Percentiles rank a stretch among this genome's conserved stretches.
Conservation (phyloP, 1,140 invertebrate species). For the Dendrolimus kikuchii region DNA sequence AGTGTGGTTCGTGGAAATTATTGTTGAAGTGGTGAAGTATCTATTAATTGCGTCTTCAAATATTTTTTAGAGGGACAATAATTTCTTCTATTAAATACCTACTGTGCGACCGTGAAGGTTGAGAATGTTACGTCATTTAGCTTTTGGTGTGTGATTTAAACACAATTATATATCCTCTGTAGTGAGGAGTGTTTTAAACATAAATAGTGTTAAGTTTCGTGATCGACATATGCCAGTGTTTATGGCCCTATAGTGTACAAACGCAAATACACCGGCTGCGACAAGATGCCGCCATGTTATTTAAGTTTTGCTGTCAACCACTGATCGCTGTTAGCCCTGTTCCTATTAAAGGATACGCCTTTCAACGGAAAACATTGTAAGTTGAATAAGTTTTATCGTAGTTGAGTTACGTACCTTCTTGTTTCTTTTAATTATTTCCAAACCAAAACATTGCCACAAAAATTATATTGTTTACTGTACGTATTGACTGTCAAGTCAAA, state of each 20-base stretch:
- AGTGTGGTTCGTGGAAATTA: slow-evolving; percentile 36
- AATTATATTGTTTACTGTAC: slow-evolving; percentile 60
- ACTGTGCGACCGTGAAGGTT: slow-evolving; percentile 68
- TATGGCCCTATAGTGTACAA: slow-evolving; percentile 22
- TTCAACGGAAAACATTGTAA: slow-evolving; percentile 25
- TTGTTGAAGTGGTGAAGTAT: slow-evolving; percentile 25
- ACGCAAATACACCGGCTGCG: slow-evolving; percentile 58
- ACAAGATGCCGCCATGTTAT: slow-evolving; percentile 69
- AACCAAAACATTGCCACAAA: slow-evolving; percentile 1
- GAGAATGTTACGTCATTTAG: slow-evolving; percentile 71
- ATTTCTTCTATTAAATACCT: slow-evolving; percentile 47
- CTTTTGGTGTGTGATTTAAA: slow-evolving; percentile 60
- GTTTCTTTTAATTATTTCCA: background rate
- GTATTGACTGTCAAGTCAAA: slow-evolving; percentile 67
- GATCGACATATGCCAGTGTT: slow-evolving; percentile 22
- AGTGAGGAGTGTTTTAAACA: slow-evolving; percentile 37
- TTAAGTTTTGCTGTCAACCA: slow-evolving; percentile 62
- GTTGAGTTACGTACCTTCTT: background rate
- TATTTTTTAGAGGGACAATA: slow-evolving; percentile 33
- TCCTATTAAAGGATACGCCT: slow-evolving; percentile 30
- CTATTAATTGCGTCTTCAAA: slow-evolving; percentile 22
- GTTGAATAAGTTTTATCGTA: slow-evolving; percentile 9
- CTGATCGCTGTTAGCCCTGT: slow-evolving; percentile 47
- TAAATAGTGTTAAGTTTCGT: slow-evolving; percentile 35
- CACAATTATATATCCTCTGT: slow-evolving; percentile 45